These are phyloP conservation scores for Chromobotia macracanthus DNA, from an alignment of 2,797 vertebrate species.

Conservation along the genomic window DNA sequence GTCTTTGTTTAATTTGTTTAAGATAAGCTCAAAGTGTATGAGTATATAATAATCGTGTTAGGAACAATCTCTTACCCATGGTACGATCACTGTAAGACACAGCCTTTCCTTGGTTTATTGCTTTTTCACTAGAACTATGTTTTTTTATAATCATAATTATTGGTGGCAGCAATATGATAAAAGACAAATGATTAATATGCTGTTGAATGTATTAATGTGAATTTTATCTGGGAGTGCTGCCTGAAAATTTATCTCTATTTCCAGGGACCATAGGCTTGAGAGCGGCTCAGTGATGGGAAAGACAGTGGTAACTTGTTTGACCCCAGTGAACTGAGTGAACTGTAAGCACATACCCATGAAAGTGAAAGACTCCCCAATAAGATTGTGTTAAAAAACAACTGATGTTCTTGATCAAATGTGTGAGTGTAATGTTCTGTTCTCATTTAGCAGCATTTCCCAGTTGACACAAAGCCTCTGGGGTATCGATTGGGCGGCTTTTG, in stretches of 20 bases:
- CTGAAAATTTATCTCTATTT: not conserved
- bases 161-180: no score
- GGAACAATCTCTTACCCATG: no score
- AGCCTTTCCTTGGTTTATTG: no score
- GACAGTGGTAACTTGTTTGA: not conserved
- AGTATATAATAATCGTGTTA: not conserved
- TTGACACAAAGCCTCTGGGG: constrained; percentile 54
- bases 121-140: no score
- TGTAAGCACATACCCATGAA: constrained; percentile 14
- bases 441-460: constrained; percentile 50
- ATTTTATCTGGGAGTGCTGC: not conserved
- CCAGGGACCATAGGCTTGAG: not conserved
- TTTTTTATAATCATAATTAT: no score
- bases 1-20: not conserved
- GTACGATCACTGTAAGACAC: no score
- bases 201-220: no score
- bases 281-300: not conserved
- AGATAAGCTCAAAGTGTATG: not conserved
- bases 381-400: constrained; percentile 23
- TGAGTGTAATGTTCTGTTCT: constrained; percentile 32
- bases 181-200: no score
- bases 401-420: constrained; percentile 30
- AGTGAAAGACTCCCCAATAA: constrained; percentile 20
- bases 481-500: constrained; percentile 54
- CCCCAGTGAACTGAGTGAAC: constrained; percentile 10